A percentile compares a stretch with the other conserved stretches of the same genome.
Evolutionary conservation across 2,113 vertebrate genomes (phyloP).

Genomic region (Dryoscopus gambensis): DNA sequence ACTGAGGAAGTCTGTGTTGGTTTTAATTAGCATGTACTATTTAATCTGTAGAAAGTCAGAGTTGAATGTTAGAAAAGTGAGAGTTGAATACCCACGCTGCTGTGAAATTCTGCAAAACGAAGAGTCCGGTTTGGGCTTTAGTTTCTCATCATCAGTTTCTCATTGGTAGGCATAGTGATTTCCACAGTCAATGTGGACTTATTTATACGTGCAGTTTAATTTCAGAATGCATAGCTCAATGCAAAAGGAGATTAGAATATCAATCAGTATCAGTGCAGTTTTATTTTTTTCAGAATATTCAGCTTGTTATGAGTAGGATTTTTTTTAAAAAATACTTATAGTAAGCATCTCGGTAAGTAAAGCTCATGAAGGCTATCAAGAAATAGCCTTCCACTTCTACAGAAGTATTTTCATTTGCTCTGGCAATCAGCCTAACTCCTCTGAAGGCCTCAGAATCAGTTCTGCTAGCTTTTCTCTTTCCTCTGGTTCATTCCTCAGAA

Average conservation of each 20-base stretch:
- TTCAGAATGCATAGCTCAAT: not conserved
- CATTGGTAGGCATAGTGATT: not conserved
- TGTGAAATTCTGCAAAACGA: not conserved
- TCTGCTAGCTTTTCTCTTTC: conserved; percentile 44
- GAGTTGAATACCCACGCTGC: not conserved
- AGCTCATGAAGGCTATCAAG: not conserved
- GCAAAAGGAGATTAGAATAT: conserved; percentile 29
- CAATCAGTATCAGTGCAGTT: not conserved
- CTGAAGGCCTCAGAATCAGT: conserved; percentile 30
- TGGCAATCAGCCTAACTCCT: conserved; percentile 11
- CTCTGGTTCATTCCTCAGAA: conserved; percentile 34
- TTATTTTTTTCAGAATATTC: not conserved
- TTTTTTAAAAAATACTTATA: conserved; percentile 5
- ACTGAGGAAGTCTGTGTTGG: not conserved
- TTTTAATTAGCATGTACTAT: not conserved
- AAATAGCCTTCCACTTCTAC: conserved; percentile 7
- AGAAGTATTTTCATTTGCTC: conserved; percentile 40
- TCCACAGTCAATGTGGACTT: not conserved
- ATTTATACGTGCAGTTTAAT: not conserved
- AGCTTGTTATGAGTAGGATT: not conserved
- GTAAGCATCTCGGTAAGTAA: not conserved
- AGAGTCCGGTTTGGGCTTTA: not conserved
- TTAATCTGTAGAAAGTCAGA: not conserved
- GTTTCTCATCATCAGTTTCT: not conserved
- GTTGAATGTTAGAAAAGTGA: not conserved